phyloP scores from a whole-genome alignment of 2,888 invertebrate genomes.

The Diaperis boleti region DNA sequence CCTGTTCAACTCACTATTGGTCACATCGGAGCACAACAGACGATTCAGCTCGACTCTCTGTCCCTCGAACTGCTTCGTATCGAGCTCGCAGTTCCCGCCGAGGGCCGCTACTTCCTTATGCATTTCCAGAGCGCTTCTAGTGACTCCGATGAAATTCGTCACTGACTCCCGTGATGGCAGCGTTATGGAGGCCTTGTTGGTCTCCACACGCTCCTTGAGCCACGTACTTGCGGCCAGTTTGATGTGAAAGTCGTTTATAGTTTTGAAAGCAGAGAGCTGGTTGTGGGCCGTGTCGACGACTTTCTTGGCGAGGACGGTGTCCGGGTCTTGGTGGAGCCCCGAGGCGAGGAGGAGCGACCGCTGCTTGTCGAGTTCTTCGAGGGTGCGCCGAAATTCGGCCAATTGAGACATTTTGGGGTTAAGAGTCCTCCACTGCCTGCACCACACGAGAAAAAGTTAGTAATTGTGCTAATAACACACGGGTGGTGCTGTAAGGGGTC shows the following conservation, averaged over 20 bases:
- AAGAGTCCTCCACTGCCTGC: no score
- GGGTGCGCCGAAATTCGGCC: neutral
- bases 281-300: neutral
- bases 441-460: no score
- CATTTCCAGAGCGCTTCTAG: neutral
- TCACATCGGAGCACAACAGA: neutral
- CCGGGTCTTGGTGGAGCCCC: neutral
- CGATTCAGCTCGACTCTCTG: neutral
- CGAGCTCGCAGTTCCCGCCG: neutral
- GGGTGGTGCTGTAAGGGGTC: no score
- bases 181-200: neutral
- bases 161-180: neutral
- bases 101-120: neutral
- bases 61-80: neutral
- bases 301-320: neutral
- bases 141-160: neutral
- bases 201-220: neutral
- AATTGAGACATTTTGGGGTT: no score
- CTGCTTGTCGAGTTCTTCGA: constrained; percentile 9
- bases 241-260: constrained; percentile 6
- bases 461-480: no score
- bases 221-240: neutral
- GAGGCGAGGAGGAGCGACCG: neutral
- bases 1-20: constrained; percentile 4
- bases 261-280: neutral